These are phyloP conservation scores for Sesia bembeciformis DNA, from an alignment of 2,888 invertebrate species.

Conservation along the genomic window DNA sequence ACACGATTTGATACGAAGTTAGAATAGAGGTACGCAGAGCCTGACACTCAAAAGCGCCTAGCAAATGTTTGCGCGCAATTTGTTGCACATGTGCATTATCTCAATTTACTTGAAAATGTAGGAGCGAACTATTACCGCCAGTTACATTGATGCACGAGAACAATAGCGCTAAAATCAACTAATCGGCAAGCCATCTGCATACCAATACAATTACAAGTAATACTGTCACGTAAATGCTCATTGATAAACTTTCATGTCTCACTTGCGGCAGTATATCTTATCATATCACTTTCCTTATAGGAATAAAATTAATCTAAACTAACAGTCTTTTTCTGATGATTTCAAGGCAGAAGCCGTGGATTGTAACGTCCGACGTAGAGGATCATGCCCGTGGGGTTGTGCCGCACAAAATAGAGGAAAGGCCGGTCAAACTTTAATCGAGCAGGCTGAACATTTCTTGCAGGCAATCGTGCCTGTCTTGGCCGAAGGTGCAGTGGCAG, in stretches of 20 bases:
- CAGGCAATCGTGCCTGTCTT: constrained; percentile 80
- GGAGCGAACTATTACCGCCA: too few relatives aligned
- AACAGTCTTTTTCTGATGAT: constrained; percentile 55
- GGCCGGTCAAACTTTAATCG: constrained; percentile 89
- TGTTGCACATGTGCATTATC: constrained; percentile 3
- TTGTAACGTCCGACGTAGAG: constrained; percentile 91
- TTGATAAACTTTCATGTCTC: constrained; percentile 45
- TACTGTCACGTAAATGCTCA: constrained; percentile 71
- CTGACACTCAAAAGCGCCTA: neutral
- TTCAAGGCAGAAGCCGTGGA: constrained; percentile 84
- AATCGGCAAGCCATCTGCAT: constrained; percentile 30
- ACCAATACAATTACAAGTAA: constrained; percentile 52
- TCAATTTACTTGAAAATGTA: too few relatives aligned
- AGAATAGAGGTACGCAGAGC: constrained; percentile 19
- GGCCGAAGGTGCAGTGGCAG: constrained; percentile 82
- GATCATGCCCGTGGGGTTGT: constrained; percentile 93
- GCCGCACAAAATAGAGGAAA: constrained; percentile 90
- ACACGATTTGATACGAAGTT: constrained; percentile 28
- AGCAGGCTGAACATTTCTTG: constrained; percentile 76
- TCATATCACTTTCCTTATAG: constrained; percentile 69
- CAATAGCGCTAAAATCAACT: neutral
- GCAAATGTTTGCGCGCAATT: constrained; percentile 5
- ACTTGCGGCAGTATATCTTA: constrained; percentile 43
- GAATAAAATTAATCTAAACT: constrained; percentile 60
- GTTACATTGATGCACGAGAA: too few relatives aligned